Conservation (phyloP, 2,888 invertebrate genomes). For the Melieria crassipennis region DNA sequence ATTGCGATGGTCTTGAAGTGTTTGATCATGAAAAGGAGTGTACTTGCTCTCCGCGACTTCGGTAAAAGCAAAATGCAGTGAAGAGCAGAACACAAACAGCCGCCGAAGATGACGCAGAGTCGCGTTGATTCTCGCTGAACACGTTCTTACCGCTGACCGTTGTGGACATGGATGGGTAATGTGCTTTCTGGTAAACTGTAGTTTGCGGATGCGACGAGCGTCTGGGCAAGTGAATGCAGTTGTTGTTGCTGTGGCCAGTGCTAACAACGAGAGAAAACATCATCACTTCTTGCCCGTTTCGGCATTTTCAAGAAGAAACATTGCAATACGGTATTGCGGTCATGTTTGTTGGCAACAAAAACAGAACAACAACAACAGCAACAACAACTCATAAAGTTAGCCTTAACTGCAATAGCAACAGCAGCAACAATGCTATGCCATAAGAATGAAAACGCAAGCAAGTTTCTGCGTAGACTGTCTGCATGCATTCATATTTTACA, state of each 20-base stretch:
- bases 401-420: no score
- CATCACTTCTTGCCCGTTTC: not conserved
- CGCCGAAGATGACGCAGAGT: no score
- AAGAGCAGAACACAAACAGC: no score
- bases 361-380: constrained; percentile 17
- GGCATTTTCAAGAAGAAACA: not conserved
- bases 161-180: not conserved
- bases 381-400: not conserved
- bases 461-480: no score
- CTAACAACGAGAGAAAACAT: constrained; percentile 1
- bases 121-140: no score
- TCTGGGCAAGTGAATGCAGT: not conserved
- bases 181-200: not conserved
- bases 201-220: not conserved
- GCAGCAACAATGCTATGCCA: no score
- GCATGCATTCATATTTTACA: no score
- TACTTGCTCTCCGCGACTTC: no score
- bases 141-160: not conserved
- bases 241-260: constrained; percentile 16
- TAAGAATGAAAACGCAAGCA: no score
- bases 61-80: no score
- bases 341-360: constrained; percentile 5
- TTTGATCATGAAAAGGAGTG: not conserved
- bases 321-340: constrained; percentile 4
- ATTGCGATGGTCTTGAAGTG: not conserved